Conservation (phyloP, 1,140 invertebrate genomes). For the Saccostrea glomerata region DNA sequence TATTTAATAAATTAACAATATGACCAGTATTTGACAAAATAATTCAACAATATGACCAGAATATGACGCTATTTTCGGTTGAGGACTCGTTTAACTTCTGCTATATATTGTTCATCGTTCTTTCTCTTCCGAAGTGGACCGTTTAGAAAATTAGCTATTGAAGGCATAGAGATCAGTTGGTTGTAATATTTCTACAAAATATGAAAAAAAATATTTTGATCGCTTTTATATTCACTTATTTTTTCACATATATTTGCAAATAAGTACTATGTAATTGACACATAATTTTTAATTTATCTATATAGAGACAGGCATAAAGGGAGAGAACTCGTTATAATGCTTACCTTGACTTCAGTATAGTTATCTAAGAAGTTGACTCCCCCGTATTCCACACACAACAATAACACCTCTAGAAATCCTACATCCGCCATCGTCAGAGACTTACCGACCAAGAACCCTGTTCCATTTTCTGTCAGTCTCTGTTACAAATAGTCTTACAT, state of each 20-base stretch:
- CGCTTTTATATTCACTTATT: not conserved
- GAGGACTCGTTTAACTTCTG: not conserved
- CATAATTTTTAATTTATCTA: no score
- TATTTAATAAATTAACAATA: not conserved
- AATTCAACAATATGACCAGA: not conserved
- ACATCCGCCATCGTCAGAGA: conserved; percentile 24
- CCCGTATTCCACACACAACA: conserved; percentile 22
- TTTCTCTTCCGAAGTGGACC: not conserved
- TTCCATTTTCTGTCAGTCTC: not conserved
- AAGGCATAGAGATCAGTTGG: not conserved
- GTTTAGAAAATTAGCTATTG: not conserved
- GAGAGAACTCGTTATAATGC: not conserved
- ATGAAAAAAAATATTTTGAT: not conserved
- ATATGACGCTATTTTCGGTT: not conserved
- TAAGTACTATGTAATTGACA: no score
- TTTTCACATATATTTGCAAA: no score
- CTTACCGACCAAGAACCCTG: not conserved
- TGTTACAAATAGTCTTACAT: not conserved
- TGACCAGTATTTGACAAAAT: not conserved
- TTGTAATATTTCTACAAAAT: conserved; percentile 3
- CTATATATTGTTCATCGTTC: not conserved
- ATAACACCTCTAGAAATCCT: conserved; percentile 18
- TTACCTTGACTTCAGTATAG: conserved; percentile 35
- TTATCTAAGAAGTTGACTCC: conserved; percentile 28
- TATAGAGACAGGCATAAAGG: no score